Evolutionary conservation across 2,888 invertebrate species (phyloP).

Genomic region (Adela reaumurella): DNA sequence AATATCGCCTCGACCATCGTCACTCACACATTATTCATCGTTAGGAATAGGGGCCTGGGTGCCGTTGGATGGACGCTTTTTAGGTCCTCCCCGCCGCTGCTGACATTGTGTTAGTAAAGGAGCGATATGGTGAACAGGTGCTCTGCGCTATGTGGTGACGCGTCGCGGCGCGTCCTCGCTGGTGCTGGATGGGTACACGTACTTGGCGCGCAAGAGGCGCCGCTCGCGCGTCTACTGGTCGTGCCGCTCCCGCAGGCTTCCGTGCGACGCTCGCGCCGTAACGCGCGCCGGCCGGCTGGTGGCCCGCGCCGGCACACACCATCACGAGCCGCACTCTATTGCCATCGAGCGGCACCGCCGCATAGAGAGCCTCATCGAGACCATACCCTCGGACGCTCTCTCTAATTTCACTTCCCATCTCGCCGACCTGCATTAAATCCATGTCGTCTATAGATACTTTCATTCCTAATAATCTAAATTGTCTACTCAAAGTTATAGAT

Average conservation of each 20-base stretch:
- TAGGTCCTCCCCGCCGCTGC: no score
- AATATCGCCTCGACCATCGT: no score
- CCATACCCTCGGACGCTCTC: conserved; percentile 15
- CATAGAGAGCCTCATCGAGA: conserved; percentile 44
- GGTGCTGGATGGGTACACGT: conserved; percentile 33
- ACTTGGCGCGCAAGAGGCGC: conserved; percentile 40
- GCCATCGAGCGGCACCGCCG: conserved; percentile 23
- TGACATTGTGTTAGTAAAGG: no score
- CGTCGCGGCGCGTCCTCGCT: conserved; percentile 43
- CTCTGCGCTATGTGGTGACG: conserved; percentile 38
- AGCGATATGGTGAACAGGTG: conserved; percentile 10
- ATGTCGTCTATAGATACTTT: not conserved
- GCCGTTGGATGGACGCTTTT: no score
- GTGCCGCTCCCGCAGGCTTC: conserved; percentile 28
- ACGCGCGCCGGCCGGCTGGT: conserved; percentile 32
- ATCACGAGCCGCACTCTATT: conserved; percentile 26
- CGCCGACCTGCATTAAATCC: not conserved
- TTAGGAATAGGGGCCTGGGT: no score
- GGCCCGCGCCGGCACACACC: conserved; percentile 23
- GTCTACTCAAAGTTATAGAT: no score
- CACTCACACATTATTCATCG: no score
- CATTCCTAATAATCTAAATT: not conserved
- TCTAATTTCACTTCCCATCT: not conserved
- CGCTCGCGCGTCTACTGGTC: conserved; percentile 44
- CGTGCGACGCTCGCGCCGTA: conserved; percentile 36